phyloP scores from a whole-genome alignment of 2,888 invertebrate species.

The Gastracanthus pulcherrimus region DNA sequence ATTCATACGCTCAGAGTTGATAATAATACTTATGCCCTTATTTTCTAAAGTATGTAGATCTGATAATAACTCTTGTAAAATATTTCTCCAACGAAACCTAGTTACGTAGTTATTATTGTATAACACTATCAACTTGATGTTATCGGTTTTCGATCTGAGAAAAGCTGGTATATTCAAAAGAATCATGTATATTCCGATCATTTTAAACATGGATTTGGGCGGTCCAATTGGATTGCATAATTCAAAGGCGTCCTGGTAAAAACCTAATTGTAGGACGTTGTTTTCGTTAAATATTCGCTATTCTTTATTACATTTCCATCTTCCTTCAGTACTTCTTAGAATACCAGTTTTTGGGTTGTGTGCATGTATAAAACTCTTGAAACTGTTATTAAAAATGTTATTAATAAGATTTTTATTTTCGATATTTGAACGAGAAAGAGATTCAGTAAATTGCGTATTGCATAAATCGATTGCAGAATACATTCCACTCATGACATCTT shows the following conservation, averaged over 20 bases:
- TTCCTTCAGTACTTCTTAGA: conserved; percentile 1
- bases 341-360: background rate
- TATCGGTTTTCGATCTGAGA: conserved; percentile 47
- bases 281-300: background rate
- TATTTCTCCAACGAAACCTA: conserved; percentile 1
- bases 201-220: background rate
- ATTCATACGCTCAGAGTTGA: background rate
- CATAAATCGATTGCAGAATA: background rate
- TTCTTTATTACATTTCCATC: conserved; percentile 1
- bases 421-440: background rate
- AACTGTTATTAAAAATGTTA: background rate
- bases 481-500: background rate
- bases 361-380: background rate
- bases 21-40: conserved; percentile 38
- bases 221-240: conserved; percentile 12
- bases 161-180: background rate
- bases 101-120: conserved; percentile 62
- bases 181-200: background rate
- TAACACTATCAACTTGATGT: conserved; percentile 57
- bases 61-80: conserved; percentile 55
- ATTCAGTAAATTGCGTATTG: background rate
- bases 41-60: conserved; percentile 63
- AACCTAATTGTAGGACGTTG: background rate
- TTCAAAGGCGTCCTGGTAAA: conserved; percentile 32
- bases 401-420: background rate